phyloP scores from a whole-genome alignment of 2,888 invertebrate genomes.

The Sclerodermus sp. region DNA sequence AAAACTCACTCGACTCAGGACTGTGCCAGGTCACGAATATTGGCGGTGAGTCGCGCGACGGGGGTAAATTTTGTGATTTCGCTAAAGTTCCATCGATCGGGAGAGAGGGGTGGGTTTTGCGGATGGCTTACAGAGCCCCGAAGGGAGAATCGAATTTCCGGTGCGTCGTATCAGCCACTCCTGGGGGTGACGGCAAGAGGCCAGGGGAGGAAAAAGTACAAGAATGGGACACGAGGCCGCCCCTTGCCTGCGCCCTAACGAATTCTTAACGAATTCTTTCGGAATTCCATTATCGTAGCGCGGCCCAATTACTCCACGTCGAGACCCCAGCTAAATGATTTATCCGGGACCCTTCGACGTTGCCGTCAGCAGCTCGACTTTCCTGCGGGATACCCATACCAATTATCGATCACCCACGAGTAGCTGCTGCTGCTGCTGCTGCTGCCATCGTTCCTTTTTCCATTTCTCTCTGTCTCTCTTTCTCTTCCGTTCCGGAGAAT shows the following conservation, averaged over 20 bases:
- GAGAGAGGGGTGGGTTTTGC: neutral
- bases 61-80: too few relatives aligned
- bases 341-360: constrained; percentile 32
- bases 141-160: constrained; percentile 8
- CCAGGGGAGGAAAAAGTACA: too few relatives aligned
- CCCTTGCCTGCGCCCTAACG: neutral
- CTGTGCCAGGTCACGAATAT: too few relatives aligned
- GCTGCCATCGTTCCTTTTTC: too few relatives aligned
- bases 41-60: too few relatives aligned
- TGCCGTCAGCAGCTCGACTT: constrained; percentile 9
- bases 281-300: constrained; percentile 38
- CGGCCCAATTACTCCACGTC: constrained; percentile 42
- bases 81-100: too few relatives aligned
- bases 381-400: constrained; percentile 23
- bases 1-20: too few relatives aligned
- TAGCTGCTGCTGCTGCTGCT: too few relatives aligned
- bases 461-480: constrained; percentile 6
- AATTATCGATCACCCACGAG: constrained; percentile 22
- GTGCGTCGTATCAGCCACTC: neutral
- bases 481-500: too few relatives aligned
- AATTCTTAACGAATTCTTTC: constrained; percentile 39
- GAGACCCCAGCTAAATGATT: constrained; percentile 37
- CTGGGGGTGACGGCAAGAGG: neutral
- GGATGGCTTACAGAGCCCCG: neutral
- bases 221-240: neutral